These are phyloP conservation scores for Drosophila mulleri DNA, from an alignment of 2,888 invertebrate species.

Conservation along the genomic window DNA sequence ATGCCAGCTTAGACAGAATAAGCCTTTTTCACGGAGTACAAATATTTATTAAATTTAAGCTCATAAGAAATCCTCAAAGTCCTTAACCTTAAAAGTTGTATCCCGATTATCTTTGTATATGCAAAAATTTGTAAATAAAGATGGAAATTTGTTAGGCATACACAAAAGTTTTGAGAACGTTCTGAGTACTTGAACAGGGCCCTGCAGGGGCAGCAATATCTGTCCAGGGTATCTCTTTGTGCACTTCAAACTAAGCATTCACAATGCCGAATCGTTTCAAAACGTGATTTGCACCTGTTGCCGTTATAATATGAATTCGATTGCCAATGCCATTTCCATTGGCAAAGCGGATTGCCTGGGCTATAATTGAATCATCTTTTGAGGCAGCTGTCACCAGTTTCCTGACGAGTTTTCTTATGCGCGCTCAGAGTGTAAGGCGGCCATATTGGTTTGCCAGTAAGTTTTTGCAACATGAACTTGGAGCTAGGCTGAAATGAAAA, in stretches of 20 bases:
- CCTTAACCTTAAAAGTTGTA: too few species aligned
- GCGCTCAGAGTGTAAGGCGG: background rate
- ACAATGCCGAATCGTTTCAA: slow-evolving; percentile 4
- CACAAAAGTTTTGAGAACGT: background rate
- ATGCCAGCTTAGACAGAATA: background rate
- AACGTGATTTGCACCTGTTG: slow-evolving; percentile 47
- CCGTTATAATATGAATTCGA: slow-evolving; percentile 47
- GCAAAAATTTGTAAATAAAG: background rate
- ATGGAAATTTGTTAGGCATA: background rate
- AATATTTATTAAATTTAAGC: background rate
- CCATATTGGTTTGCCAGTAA: background rate
- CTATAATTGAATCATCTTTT: slow-evolving; percentile 65
- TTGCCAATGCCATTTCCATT: slow-evolving; percentile 23
- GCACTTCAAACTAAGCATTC: background rate
- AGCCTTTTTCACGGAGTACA: background rate
- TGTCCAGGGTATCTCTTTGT: background rate
- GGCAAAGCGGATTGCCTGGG: slow-evolving; percentile 14
- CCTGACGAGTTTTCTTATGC: slow-evolving; percentile 32
- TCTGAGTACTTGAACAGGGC: background rate
- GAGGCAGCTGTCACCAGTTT: slow-evolving; percentile 62
- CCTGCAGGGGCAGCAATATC: background rate
- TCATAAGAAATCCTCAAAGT: background rate
- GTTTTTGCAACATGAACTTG: too few species aligned
- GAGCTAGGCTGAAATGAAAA: too few species aligned
- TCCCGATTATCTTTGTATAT: background rate